Conservation (phyloP, 2,113 vertebrate species). For the Percopsis transmontana region DNA sequence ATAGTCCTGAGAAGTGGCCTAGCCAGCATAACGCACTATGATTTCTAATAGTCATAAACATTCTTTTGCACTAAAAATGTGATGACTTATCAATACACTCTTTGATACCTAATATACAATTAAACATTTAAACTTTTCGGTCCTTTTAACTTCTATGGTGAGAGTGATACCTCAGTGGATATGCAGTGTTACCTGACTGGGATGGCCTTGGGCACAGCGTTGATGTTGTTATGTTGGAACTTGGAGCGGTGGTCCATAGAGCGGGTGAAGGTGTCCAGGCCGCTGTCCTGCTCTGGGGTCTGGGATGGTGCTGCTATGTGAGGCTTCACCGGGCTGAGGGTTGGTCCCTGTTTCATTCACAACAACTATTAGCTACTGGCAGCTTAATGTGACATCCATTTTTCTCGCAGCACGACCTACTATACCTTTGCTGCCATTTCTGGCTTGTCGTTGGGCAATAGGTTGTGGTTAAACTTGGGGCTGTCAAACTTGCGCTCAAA, state of each 20-base stretch:
- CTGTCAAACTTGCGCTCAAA: conserved; percentile 97
- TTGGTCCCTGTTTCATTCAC: conserved; percentile 55
- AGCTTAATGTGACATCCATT: too few species aligned
- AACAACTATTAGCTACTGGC: not conserved
- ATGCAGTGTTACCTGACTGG: conserved; percentile 86
- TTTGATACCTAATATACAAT: too few species aligned
- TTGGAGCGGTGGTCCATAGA: conserved; percentile 87
- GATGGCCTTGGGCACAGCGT: conserved; percentile 91
- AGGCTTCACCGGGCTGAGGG: conserved; percentile 79
- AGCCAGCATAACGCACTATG: too few species aligned
- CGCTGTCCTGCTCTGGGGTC: conserved; percentile 84
- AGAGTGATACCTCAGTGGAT: not conserved
- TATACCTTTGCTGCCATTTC: conserved; percentile 80
- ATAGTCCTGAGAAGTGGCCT: too few species aligned
- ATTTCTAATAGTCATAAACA: too few species aligned
- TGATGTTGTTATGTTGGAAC: conserved; percentile 90
- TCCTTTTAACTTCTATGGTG: not conserved
- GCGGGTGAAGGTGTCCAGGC: conserved; percentile 85
- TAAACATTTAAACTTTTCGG: too few species aligned
- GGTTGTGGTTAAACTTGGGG: conserved; percentile 98
- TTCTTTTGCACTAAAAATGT: too few species aligned
- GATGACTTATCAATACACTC: too few species aligned
- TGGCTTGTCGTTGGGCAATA: conserved; percentile 90
- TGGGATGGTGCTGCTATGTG: conserved; percentile 78
- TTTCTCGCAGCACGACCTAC: too few species aligned